Evolutionary conservation across 2,888 invertebrate species (phyloP), one percentile per base, ranked within the genome.

Genomic region (Ophraella communa): DNA sequence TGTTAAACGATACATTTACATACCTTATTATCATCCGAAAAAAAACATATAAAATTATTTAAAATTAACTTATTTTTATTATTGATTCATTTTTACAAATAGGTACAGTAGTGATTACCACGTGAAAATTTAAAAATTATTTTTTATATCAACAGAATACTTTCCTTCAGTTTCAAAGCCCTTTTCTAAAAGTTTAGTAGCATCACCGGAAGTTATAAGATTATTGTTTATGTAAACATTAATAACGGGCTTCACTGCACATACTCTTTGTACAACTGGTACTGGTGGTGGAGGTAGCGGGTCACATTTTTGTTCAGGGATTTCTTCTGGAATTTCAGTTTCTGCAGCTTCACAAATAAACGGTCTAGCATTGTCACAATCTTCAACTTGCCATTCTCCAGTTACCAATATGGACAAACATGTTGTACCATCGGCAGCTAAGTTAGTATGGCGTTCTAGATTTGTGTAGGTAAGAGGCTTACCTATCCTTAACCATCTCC

Each of bases 171-270:
- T 45, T 4, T 27, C 17, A 20, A 45, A 30, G 1, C 27, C 27
- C n/a, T 33, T 23, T 21, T 27, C 30, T 8, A 7, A 14, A 39
- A 45, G 5, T 7, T 17, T 54, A 1, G 35, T 8, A 4, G 18
- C 42, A 5, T 7, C 54, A 4, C 17, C 53, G 17, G 42, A 27
- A 17, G 45, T 14, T 2, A 61, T 35, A 10, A 61, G 11, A 47
- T 54, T 54, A 24, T 61, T 47, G 11, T 61, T 45, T 8, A 61
- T 35, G 23, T 61, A 47, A 24, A 61, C 47, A 47, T 61, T 54
- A 10, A 47, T 45, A 11, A 61, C 20, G 0, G 60, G 60, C 8
- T 61, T 24, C 4, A 54, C 47, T 0, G 47, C 18, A 35, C 61
- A 61, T 1, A 14, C 14, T 45, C 30, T 56, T 30, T 45, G 33